phyloP scores from a whole-genome alignment of 2,113 vertebrate species.

The Eleginops maclovinus region DNA sequence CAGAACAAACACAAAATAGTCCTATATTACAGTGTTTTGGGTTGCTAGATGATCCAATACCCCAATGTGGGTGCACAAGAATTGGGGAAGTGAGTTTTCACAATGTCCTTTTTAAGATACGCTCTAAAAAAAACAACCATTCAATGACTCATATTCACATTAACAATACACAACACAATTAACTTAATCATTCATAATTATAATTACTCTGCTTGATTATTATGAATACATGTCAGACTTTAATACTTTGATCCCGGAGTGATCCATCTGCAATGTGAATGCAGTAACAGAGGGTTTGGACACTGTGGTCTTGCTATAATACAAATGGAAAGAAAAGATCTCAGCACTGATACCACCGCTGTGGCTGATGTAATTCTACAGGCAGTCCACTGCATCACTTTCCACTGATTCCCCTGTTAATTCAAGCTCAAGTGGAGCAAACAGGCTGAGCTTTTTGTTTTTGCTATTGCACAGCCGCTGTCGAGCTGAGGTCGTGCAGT shows the following conservation, averaged over 20 bases:
- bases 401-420: not conserved
- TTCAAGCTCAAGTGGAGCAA: slow-evolving; percentile 32
- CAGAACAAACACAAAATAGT: too few relatives aligned
- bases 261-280: not conserved
- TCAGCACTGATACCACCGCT: too few relatives aligned
- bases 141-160: not conserved
- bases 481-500: slow-evolving; percentile 20
- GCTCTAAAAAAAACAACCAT: too few relatives aligned
- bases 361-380: not conserved
- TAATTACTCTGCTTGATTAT: too few relatives aligned
- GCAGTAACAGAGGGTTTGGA: not conserved
- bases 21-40: too few relatives aligned
- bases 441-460: slow-evolving; percentile 36
- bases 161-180: not conserved
- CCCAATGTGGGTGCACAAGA: too few relatives aligned
- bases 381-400: not conserved
- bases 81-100: too few relatives aligned
- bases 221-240: not conserved
- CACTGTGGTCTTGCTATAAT: too few relatives aligned
- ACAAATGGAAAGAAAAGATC: not conserved
- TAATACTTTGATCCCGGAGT: not conserved
- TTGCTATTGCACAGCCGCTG: slow-evolving; percentile 16
- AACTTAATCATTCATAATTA: too few relatives aligned
- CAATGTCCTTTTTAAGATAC: too few relatives aligned
- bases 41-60: too few relatives aligned